Conservation (phyloP, 92 coral and sea anemone genomes). For the Bergia puertoricense region DNA sequence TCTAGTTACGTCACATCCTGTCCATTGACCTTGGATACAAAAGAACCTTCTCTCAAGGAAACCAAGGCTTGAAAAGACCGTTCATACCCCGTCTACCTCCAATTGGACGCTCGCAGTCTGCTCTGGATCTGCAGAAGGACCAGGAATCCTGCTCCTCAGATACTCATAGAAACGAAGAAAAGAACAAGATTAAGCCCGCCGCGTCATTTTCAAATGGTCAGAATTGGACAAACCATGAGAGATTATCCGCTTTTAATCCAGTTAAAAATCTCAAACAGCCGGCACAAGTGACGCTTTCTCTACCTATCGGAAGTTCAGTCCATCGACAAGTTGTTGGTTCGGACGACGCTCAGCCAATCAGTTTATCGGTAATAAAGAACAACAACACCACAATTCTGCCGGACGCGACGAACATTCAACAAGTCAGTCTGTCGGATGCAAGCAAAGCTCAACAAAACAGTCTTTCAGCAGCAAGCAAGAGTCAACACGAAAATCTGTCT, state of each 20-base stretch:
- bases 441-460: not conserved
- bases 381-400: not conserved
- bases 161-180: not conserved
- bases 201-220: not conserved
- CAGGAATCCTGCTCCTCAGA: slow-evolving; percentile 22
- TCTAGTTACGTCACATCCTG: slow-evolving; percentile 62
- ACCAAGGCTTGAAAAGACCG: slow-evolving; percentile 52
- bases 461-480: not conserved
- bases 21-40: slow-evolving; percentile 71
- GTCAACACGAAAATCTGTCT: not conserved
- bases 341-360: not conserved
- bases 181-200: not conserved
- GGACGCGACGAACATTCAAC: not conserved
- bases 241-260: not conserved
- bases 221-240: not conserved
- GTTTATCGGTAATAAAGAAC: not conserved
- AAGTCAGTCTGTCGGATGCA: not conserved
- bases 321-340: not conserved
- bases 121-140: slow-evolving; percentile 49
- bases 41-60: slow-evolving; percentile 51
- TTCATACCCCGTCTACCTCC: slow-evolving; percentile 53
- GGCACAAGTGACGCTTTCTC: not conserved
- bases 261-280: slow-evolving; percentile 1
- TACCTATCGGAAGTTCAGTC: not conserved
- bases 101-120: slow-evolving; percentile 76